phyloP scores from a whole-genome alignment of 1,140 invertebrate genomes.

The Stegodyphus mimosarum region DNA sequence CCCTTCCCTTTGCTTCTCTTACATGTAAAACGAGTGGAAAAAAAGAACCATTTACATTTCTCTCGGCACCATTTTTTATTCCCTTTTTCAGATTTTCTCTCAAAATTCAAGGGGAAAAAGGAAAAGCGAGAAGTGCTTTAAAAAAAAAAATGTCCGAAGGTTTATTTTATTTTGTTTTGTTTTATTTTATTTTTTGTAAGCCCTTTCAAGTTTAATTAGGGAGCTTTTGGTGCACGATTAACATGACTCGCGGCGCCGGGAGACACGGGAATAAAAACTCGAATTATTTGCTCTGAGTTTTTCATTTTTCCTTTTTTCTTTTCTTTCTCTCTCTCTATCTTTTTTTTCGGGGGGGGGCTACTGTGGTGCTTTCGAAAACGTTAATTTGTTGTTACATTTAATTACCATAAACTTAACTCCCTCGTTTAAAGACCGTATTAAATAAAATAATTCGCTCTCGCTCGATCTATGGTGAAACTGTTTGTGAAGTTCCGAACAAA shows the following conservation, averaged over 20 bases:
- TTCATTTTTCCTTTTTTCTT: constrained; percentile 14
- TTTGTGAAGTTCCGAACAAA: neutral
- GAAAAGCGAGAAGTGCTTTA: neutral
- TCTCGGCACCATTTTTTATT: constrained; percentile 37
- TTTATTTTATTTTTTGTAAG: constrained; percentile 13
- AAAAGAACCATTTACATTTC: constrained; percentile 49
- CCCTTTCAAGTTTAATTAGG: constrained; percentile 57
- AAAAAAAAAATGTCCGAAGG: too few species aligned
- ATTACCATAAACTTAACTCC: constrained; percentile 57
- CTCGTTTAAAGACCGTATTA: constrained; percentile 34
- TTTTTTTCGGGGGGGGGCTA: neutral
- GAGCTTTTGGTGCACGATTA: constrained; percentile 24
- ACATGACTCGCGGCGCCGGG: constrained; percentile 38
- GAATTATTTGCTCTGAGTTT: constrained; percentile 42
- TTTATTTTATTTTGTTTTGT: neutral
- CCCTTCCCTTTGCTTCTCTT: too few species aligned
- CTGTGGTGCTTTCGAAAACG: neutral
- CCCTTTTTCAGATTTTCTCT: constrained; percentile 23
- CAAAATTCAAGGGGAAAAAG: constrained; percentile 16
- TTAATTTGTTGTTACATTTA: constrained; percentile 59
- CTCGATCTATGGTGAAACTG: constrained; percentile 39
- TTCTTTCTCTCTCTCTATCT: neutral
- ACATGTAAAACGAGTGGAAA: neutral
- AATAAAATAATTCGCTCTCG: constrained; percentile 15
- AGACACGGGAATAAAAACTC: constrained; percentile 24